Evolutionary conservation across 1,140 invertebrate genomes (phyloP).

Genomic region (Brachionus rotundiformis): DNA sequence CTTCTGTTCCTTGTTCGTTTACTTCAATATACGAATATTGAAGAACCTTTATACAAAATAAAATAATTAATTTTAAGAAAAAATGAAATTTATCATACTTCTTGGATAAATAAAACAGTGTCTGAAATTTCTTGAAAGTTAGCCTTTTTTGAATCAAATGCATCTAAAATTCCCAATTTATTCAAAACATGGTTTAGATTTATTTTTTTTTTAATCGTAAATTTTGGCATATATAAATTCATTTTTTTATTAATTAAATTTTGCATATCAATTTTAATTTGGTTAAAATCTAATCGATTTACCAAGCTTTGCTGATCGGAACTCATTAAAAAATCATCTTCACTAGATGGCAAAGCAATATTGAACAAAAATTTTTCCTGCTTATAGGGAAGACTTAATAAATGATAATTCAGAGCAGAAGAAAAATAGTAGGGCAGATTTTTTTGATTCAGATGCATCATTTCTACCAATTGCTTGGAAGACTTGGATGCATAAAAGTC

Average conservation of each 20-base stretch:
- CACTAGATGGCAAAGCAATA: constrained; percentile 1
- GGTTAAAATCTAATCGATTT: neutral
- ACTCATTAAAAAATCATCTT: neutral
- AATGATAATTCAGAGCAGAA: neutral
- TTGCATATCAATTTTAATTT: neutral
- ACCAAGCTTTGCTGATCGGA: neutral
- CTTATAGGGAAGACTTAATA: constrained; percentile 10
- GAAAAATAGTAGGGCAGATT: neutral
- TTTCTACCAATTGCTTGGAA: neutral
- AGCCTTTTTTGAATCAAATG: constrained; percentile 15
- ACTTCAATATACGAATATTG: constrained; percentile 46
- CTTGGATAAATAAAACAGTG: neutral
- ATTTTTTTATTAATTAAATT: neutral
- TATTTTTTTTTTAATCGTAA: constrained; percentile 11
- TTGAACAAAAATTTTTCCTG: constrained; percentile 13
- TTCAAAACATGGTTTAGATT: constrained; percentile 28
- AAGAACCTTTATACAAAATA: neutral
- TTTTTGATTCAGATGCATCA: constrained; percentile 5
- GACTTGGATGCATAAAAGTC: neutral
- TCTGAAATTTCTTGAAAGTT: constrained; percentile 1
- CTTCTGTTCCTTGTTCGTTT: constrained; percentile 44
- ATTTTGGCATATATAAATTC: constrained; percentile 11
- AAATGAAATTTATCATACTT: neutral
- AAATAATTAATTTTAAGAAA: neutral
- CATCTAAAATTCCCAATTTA: neutral